These are phyloP conservation scores for Aphelinus certus DNA, from an alignment of 1,140 invertebrate species.

Conservation along the genomic window DNA sequence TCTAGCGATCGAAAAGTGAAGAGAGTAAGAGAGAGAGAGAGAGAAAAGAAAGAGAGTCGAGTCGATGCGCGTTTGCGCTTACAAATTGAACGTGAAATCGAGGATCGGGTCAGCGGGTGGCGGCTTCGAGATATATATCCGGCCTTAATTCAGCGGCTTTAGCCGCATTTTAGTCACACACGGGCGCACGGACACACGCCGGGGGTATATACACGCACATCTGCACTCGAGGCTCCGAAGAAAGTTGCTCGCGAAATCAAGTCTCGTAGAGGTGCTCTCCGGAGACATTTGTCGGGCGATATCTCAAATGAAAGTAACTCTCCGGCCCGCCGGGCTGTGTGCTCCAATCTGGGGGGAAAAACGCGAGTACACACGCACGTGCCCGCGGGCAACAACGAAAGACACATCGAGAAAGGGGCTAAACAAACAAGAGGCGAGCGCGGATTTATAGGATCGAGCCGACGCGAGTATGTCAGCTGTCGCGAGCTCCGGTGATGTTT, in stretches of 20 bases:
- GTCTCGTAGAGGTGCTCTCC: constrained; percentile 13
- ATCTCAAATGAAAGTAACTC: constrained; percentile 31
- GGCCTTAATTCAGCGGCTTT: background rate
- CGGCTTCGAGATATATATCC: no score
- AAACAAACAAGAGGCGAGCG: background rate
- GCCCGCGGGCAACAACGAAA: no score
- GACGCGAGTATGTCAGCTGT: background rate
- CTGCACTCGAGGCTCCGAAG: background rate
- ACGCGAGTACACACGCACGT: background rate
- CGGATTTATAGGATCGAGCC: constrained; percentile 5
- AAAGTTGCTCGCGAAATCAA: constrained; percentile 27
- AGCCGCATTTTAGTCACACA: constrained; percentile 14
- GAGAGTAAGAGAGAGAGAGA: no score
- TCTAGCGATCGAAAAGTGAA: no score
- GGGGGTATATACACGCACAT: background rate
- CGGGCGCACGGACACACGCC: background rate
- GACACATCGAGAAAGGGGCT: background rate
- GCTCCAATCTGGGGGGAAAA: constrained; percentile 6
- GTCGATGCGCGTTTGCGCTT: background rate
- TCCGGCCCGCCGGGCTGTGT: background rate
- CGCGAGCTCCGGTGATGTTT: background rate
- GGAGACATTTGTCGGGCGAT: constrained; percentile 7
- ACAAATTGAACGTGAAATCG: constrained; percentile 21
- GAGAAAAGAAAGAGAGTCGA: no score
- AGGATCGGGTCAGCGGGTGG: background rate